Percentiles rank a stretch among this genome's conserved stretches.
Conservation (phyloP, 1,140 invertebrate genomes). For the Anadara kagoshimensis region DNA sequence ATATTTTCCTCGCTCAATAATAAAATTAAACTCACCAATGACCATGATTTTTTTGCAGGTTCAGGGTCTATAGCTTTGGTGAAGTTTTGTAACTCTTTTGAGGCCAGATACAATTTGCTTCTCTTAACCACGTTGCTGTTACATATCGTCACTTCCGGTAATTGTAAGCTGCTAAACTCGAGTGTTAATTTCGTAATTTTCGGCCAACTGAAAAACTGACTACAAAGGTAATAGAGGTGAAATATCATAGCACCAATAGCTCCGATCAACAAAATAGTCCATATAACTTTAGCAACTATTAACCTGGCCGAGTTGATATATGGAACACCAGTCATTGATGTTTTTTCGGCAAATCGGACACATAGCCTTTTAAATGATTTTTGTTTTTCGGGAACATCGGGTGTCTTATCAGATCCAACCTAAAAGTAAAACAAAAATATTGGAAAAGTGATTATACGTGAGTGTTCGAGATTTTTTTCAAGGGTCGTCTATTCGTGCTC, state of each 20-base stretch:
- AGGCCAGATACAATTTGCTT: constrained; percentile 9
- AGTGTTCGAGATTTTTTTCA: no score
- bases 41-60: background rate
- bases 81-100: constrained; percentile 12
- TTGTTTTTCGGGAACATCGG: no score
- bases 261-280: constrained; percentile 29
- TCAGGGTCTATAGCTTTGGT: background rate
- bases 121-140: constrained; percentile 44
- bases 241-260: constrained; percentile 33
- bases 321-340: constrained; percentile 33
- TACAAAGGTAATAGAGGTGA: constrained; percentile 38
- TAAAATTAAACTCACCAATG: no score
- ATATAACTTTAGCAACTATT: constrained; percentile 25
- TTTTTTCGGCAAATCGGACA: constrained; percentile 35
- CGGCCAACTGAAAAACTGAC: constrained; percentile 27
- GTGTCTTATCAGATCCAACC: no score
- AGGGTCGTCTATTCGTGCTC: no score
- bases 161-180: constrained; percentile 40
- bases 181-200: constrained; percentile 40
- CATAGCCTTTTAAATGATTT: no score
- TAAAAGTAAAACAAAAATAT: no score
- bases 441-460: no score
- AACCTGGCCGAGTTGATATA: constrained; percentile 27
- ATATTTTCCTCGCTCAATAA: no score
- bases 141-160: constrained; percentile 52